phyloP scores from a whole-genome alignment of 2,888 invertebrate genomes.

The Euphydryas editha region DNA sequence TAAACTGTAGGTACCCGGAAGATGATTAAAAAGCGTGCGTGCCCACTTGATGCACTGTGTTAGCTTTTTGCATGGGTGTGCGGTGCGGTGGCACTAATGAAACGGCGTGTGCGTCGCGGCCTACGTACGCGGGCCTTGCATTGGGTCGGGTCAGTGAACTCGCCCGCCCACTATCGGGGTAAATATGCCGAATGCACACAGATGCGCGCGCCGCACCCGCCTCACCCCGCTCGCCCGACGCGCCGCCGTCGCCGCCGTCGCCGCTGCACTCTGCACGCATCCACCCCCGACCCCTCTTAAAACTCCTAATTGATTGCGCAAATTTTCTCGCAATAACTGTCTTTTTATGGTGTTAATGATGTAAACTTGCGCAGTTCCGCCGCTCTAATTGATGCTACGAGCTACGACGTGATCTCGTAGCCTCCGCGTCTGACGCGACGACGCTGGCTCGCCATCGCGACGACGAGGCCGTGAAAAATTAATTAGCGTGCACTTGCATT shows the following conservation, averaged over 20 bases:
- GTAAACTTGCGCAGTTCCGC: conserved; percentile 78
- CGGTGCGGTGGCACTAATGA: conserved; percentile 75
- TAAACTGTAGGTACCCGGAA: conserved; percentile 42
- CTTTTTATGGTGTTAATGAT: conserved; percentile 82
- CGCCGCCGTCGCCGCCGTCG: conserved; percentile 57
- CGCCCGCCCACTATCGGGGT: conserved; percentile 82
- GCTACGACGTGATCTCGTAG: conserved; percentile 51
- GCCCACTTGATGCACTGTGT: conserved; percentile 77
- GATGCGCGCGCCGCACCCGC: conserved; percentile 77
- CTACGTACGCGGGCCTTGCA: conserved; percentile 80
- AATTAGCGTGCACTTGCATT: conserved; percentile 62
- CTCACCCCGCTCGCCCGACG: conserved; percentile 52
- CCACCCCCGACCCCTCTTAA: conserved; percentile 70
- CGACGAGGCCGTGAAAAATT: conserved; percentile 66
- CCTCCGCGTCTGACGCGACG: conserved; percentile 46
- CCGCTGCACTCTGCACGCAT: conserved; percentile 76
- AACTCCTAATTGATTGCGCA: conserved; percentile 84
- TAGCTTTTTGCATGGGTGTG: conserved; percentile 73
- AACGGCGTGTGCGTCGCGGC: conserved; percentile 75
- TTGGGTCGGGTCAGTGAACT: conserved; percentile 82
- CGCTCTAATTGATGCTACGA: conserved; percentile 74
- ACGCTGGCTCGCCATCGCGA: conserved; percentile 60
- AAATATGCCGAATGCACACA: conserved; percentile 84
- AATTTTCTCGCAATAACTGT: conserved; percentile 83
- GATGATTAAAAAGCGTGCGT: conserved; percentile 63